Percentiles rank a stretch among this genome's conserved stretches.
Evolutionary conservation across 2,888 invertebrate genomes (phyloP).

Genomic region (Spodoptera littoralis): DNA sequence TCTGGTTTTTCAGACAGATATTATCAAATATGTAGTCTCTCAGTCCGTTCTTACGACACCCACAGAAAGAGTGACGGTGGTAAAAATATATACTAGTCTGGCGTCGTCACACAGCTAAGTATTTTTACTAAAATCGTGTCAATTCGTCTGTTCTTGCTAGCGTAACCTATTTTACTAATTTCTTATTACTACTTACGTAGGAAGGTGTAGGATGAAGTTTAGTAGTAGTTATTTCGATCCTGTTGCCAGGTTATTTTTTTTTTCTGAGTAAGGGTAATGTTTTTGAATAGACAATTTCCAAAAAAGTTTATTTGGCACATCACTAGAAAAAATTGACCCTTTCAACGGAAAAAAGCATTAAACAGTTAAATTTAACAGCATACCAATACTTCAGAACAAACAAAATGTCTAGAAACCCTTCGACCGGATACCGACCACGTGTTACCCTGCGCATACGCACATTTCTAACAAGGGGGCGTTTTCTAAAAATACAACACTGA

Average conservation of each 20-base stretch:
- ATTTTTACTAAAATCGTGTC: constrained; percentile 2
- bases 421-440: constrained; percentile 79
- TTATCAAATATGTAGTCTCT: too few species aligned
- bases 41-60: too few species aligned
- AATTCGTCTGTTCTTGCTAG: background rate
- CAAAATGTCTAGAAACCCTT: constrained; percentile 71
- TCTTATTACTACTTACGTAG: constrained; percentile 15
- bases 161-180: constrained; percentile 27
- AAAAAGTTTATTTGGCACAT: background rate
- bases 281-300: background rate
- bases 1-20: too few species aligned
- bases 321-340: background rate
- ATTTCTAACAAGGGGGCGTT: constrained; percentile 83
- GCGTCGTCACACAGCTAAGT: background rate
- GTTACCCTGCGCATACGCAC: constrained; percentile 68
- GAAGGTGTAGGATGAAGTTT: background rate
- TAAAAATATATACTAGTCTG: too few species aligned
- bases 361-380: constrained; percentile 33
- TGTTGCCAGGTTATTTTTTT: background rate
- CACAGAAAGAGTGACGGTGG: too few species aligned
- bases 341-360: background rate
- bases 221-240: background rate
- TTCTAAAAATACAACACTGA: constrained; percentile 83
- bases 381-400: constrained; percentile 51
- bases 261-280: background rate